Percentiles rank a stretch among this genome's conserved stretches.
Evolutionary conservation across 2,888 invertebrate genomes (phyloP).

Genomic region (Eupithecia subfuscata): DNA sequence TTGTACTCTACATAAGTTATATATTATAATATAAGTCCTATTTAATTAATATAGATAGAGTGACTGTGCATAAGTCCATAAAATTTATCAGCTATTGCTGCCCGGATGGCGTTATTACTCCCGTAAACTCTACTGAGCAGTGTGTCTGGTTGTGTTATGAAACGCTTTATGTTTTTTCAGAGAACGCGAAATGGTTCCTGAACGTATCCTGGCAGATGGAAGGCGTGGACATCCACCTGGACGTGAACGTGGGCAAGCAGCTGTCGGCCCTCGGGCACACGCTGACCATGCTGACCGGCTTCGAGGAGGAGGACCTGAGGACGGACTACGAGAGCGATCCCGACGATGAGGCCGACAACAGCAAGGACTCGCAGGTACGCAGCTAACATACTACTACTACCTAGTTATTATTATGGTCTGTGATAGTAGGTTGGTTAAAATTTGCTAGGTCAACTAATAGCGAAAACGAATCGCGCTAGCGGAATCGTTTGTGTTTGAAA

Average conservation of each 20-base stretch:
- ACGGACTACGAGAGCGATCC: conserved; percentile 91
- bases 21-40: no score
- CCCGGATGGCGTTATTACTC: no score
- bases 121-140: background rate
- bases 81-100: no score
- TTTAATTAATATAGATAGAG: no score
- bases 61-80: no score
- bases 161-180: conserved; percentile 62
- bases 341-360: conserved; percentile 87
- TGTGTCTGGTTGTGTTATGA: background rate
- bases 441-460: no score
- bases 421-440: no score
- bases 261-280: conserved; percentile 97
- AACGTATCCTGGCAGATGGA: conserved; percentile 99
- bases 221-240: conserved; percentile 98
- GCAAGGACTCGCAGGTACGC: conserved; percentile 81
- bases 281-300: conserved; percentile 94
- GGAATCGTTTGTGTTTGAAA: no score
- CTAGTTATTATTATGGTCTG: no score
- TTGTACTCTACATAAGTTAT: no score
- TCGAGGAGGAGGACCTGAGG: conserved; percentile 91
- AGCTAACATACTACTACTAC: no score
- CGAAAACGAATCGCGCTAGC: no score
- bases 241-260: conserved; percentile 98
- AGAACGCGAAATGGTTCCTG: conserved; percentile 98